A percentile compares a stretch with the other conserved stretches of the same genome.
These are phyloP conservation scores for Hyppa rectilinea DNA, from an alignment of 2,888 invertebrate species.

Conservation along the genomic window DNA sequence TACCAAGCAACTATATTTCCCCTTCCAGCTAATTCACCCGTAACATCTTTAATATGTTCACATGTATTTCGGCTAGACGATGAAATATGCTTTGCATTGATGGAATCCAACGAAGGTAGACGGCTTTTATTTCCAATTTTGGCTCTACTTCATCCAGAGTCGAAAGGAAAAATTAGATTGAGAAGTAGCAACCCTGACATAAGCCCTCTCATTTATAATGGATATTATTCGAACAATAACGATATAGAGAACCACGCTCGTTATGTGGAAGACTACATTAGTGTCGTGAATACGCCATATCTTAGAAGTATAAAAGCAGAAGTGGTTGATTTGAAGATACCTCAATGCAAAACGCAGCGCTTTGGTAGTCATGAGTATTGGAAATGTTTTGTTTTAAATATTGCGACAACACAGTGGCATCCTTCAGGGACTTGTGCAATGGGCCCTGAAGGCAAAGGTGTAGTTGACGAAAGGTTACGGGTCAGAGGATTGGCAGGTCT, in stretches of 20 bases:
- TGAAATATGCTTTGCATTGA: slow-evolving; percentile 64
- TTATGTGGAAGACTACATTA: slow-evolving; percentile 65
- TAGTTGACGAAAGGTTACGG: slow-evolving; percentile 73
- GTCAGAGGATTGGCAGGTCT: slow-evolving; percentile 90
- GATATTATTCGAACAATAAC: slow-evolving; percentile 63
- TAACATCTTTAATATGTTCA: slow-evolving; percentile 65
- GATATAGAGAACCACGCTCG: slow-evolving; percentile 69
- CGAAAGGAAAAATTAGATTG: slow-evolving; percentile 71
- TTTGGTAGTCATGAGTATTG: slow-evolving; percentile 71
- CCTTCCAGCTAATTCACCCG: slow-evolving; percentile 61
- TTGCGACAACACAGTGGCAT: slow-evolving; percentile 91
- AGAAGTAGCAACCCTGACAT: slow-evolving; percentile 66
- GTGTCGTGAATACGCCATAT: slow-evolving; percentile 67
- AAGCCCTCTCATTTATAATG: slow-evolving; percentile 66
- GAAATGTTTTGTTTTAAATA: slow-evolving; percentile 69
- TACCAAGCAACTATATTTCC: slow-evolving; percentile 72
- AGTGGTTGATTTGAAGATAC: slow-evolving; percentile 58
- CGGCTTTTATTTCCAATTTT: slow-evolving; percentile 60
- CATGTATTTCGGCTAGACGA: slow-evolving; percentile 55
- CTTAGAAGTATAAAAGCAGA: slow-evolving; percentile 66
- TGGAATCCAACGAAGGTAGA: slow-evolving; percentile 53
- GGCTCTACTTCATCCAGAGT: slow-evolving; percentile 71
- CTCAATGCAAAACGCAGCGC: slow-evolving; percentile 62
- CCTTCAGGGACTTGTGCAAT: slow-evolving; percentile 75
- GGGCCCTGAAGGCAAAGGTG: slow-evolving; percentile 74